Evolutionary conservation across 1,140 invertebrate genomes (phyloP).

Genomic region (Sarcophaga bullata): DNA sequence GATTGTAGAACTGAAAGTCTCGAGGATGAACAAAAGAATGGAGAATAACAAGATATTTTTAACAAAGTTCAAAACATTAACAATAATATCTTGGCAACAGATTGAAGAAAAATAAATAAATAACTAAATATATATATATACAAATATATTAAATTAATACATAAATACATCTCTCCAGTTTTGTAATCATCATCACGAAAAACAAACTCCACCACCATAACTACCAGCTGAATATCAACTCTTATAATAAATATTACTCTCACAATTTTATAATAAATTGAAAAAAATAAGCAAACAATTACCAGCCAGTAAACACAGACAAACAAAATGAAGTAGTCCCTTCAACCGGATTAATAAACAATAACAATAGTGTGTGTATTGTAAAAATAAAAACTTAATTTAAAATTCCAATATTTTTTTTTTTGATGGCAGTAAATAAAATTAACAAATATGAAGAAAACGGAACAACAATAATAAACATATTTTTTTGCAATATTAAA

Average conservation of each 20-base stretch:
- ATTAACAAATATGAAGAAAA: background rate
- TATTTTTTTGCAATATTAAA: slow-evolving; percentile 34
- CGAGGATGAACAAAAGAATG: slow-evolving; percentile 61
- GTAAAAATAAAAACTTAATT: background rate
- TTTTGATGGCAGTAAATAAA: slow-evolving; percentile 27
- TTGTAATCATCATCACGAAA: background rate
- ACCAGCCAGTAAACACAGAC: background rate
- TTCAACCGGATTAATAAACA: no score
- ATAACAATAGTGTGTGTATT: background rate
- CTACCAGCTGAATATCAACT: slow-evolving; percentile 19
- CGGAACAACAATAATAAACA: slow-evolving; percentile 18
- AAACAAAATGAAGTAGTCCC: background rate
- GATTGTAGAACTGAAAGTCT: slow-evolving; percentile 62
- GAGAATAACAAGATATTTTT: slow-evolving; percentile 41
- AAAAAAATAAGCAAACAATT: background rate
- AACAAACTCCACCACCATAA: background rate
- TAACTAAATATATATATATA: no score
- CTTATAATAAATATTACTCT: background rate
- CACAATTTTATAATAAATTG: background rate
- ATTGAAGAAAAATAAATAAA: background rate
- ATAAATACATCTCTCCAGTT: background rate
- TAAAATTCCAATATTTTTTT: no score
- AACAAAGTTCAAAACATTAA: background rate
- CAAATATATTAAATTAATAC: background rate
- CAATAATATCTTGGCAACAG: background rate